These are phyloP conservation scores for Nipponacmea schrenckii DNA, from an alignment of 2,888 invertebrate species.

Conservation along the genomic window DNA sequence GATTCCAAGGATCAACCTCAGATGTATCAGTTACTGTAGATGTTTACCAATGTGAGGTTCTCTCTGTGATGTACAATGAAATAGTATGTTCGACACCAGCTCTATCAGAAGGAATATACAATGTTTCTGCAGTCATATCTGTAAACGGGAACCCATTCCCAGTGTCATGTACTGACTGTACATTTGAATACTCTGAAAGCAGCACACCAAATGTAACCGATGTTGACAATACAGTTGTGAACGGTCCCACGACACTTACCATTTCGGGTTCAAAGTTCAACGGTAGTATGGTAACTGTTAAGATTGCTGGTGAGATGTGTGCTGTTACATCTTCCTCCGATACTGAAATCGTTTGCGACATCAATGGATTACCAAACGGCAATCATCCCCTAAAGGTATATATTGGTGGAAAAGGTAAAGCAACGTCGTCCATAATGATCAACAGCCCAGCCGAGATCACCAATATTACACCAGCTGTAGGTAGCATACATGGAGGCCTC, in stretches of 20 bases:
- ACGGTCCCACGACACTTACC: conserved; percentile 1
- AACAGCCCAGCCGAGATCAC: conserved; percentile 8
- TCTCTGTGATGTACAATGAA: conserved; percentile 31
- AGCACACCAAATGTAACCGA: conserved; percentile 20
- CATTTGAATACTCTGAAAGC: conserved; percentile 9
- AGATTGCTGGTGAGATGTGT: conserved; percentile 24
- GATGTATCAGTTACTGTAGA: conserved; percentile 39
- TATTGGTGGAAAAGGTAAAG: conserved; percentile 15
- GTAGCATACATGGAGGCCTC: not conserved
- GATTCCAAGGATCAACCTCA: conserved; percentile 36
- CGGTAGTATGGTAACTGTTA: conserved; percentile 18
- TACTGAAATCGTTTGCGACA: conserved; percentile 20
- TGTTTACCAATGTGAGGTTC: conserved; percentile 35
- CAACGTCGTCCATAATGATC: not conserved
- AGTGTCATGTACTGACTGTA: not conserved
- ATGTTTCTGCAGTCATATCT: not conserved
- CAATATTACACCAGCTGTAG: not conserved
- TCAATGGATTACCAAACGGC: conserved; percentile 19
- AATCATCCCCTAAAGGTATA: conserved; percentile 15
- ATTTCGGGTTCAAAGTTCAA: conserved; percentile 23
- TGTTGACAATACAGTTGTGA: conserved; percentile 20
- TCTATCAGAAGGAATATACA: not conserved
- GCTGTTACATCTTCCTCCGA: conserved; percentile 7
- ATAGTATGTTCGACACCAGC: conserved; percentile 40
- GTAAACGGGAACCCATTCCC: not conserved